phyloP scores from a whole-genome alignment of 2,113 vertebrate genomes.

The Macquaria ambigua region DNA sequence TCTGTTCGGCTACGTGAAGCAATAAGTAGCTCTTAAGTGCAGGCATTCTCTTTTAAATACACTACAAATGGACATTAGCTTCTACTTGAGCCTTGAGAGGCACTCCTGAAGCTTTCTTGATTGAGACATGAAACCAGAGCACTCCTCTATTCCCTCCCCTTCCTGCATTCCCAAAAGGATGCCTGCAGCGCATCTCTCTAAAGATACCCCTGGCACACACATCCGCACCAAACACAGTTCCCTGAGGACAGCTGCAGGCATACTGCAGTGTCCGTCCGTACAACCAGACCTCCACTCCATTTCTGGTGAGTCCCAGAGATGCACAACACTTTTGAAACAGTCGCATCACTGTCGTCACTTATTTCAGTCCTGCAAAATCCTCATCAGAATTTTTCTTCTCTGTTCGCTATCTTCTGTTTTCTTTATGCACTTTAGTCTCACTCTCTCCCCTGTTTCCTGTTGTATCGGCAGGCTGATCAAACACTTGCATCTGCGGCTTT shows the following conservation, averaged over 20 bases:
- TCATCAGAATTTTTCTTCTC: constrained; percentile 14
- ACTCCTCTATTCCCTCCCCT: constrained; percentile 57
- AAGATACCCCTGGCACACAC: constrained; percentile 76
- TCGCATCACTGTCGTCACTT: constrained; percentile 20
- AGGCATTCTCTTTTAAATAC: constrained; percentile 81
- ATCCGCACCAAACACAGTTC: constrained; percentile 66
- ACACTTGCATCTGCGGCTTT: constrained; percentile 72
- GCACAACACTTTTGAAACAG: constrained; percentile 31
- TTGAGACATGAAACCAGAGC: constrained; percentile 79
- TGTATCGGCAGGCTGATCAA: constrained; percentile 69
- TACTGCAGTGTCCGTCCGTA: constrained; percentile 58
- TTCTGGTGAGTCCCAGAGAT: constrained; percentile 20
- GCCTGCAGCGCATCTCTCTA: constrained; percentile 62
- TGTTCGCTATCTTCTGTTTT: constrained; percentile 48
- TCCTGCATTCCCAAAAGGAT: constrained; percentile 69
- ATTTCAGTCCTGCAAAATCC: constrained; percentile 35
- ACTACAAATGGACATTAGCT: constrained; percentile 79
- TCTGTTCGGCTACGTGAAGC: constrained; percentile 62
- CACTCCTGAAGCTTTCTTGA: constrained; percentile 75
- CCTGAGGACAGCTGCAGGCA: constrained; percentile 66
- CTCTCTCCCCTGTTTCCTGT: constrained; percentile 23
- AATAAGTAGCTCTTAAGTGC: constrained; percentile 79
- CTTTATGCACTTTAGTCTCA: constrained; percentile 21
- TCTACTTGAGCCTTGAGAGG: constrained; percentile 79
- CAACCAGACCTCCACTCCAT: constrained; percentile 45